A percentile compares a stretch with the other conserved stretches of the same genome.
These are phyloP conservation scores for Poecilus cupreus DNA, from an alignment of 2,888 invertebrate species.

Conservation along the genomic window DNA sequence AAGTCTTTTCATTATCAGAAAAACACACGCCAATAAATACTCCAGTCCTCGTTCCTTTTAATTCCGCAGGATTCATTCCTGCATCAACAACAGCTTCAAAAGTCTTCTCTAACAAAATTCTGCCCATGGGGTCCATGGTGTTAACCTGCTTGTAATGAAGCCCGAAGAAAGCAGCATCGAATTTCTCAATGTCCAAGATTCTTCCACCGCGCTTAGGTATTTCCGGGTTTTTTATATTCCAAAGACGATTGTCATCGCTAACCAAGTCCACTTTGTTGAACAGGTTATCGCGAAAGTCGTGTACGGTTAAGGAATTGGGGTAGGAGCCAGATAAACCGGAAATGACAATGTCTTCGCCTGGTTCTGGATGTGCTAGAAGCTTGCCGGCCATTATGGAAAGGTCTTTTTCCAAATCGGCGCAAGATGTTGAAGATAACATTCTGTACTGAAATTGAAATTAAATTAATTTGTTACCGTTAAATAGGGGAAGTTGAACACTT, in stretches of 20 bases:
- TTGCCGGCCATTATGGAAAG: constrained; percentile 69
- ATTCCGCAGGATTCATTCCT: constrained; percentile 80
- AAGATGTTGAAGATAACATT: constrained; percentile 1
- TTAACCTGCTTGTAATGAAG: constrained; percentile 82
- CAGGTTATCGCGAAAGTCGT: constrained; percentile 82
- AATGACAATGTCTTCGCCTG: constrained; percentile 81
- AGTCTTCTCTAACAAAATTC: constrained; percentile 77
- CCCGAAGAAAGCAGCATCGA: constrained; percentile 86
- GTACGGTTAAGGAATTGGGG: constrained; percentile 85
- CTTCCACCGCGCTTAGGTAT: constrained; percentile 79
- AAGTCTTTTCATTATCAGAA: constrained; percentile 85
- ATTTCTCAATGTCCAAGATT: constrained; percentile 80
- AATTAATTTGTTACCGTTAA: too few species aligned
- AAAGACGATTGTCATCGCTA: constrained; percentile 72
- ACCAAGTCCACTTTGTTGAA: constrained; percentile 81
- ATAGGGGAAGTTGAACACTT: too few species aligned
- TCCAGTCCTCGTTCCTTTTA: constrained; percentile 84
- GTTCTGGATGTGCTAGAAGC: constrained; percentile 75
- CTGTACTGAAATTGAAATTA: too few species aligned
- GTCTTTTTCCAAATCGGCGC: background rate
- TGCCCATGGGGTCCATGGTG: constrained; percentile 76
- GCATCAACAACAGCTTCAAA: constrained; percentile 79
- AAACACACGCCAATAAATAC: constrained; percentile 87
- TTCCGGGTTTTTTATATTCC: constrained; percentile 77
- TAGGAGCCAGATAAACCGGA: constrained; percentile 81